Evolutionary conservation across 2,797 vertebrate genomes (phyloP), one percentile per base, ranked within the genome.

Genomic region (Crocidura indochinensis): DNA sequence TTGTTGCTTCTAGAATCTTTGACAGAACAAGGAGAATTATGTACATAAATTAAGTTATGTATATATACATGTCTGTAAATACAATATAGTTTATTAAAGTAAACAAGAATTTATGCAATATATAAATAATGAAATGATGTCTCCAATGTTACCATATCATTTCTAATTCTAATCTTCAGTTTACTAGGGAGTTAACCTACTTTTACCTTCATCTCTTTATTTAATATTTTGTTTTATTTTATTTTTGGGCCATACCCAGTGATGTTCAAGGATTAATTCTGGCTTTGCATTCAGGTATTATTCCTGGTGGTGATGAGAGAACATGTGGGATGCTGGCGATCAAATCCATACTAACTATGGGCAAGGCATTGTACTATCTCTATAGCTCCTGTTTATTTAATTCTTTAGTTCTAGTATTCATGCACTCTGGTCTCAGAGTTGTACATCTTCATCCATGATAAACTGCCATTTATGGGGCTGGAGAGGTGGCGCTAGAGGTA

Each of bases 1-100:
- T 84, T 92, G 20, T 65, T 88, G 60, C 19, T 96, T 79, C 26
- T 75, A n/a, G 20, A 10, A 14, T 47, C 14, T 73, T 44, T 86
- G 10, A 88, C 24, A 64, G 53, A 92, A 5, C 11, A 84, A 87
- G 68, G 86, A 83, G 69, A 12, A 49, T 6, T 0, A 15, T 62
- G n/a, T 84, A 67, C 53, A 3, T 62, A 14, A 56, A 49, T 53
- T 75, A 49, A 62, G 31, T 76, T 83, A 1, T 71, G 11, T 83
- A 27, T 47, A 71, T 68, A 9, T 19, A 53, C 51, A 15, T 62
- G 26, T 60, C 68, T 84, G 53, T 86, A 77, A 86, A 19, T 29
- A 1, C 83, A 22, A 82, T 38, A 26, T 85, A 76, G 75, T 77
- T 79, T 73, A 38, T 65, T 88, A 84, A 92, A 65, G 56, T 38